These are phyloP conservation scores for Prosopocoilus inquinatus DNA, from an alignment of 2,888 invertebrate species.

Conservation along the genomic window DNA sequence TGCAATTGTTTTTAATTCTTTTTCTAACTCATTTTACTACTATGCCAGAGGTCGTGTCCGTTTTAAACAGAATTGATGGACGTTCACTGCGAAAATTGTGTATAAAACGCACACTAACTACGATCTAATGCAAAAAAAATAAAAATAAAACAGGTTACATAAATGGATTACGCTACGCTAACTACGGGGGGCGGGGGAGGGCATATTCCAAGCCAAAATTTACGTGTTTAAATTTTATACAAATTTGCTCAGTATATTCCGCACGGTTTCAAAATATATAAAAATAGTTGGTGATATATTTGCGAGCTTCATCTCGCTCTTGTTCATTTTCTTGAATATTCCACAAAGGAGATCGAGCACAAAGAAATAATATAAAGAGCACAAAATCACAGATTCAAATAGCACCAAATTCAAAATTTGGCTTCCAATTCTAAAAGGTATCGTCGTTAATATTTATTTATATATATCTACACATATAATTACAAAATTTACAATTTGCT, in stretches of 20 bases:
- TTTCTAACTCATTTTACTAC: background rate
- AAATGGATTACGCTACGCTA: no score
- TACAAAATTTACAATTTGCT: slow-evolving; percentile 32
- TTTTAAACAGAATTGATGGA: no score
- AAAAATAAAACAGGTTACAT: no score
- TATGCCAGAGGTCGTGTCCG: no score
- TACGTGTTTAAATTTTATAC: slow-evolving; percentile 14
- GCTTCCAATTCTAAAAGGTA: slow-evolving; percentile 36
- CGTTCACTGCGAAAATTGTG: no score
- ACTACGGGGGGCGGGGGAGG: no score
- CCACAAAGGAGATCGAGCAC: slow-evolving; percentile 18
- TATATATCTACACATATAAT: slow-evolving; percentile 28
- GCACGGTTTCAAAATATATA: slow-evolving; percentile 19
- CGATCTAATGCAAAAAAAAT: no score
- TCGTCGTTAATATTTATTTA: slow-evolving; percentile 28
- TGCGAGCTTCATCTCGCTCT: slow-evolving; percentile 21
- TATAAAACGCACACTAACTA: no score
- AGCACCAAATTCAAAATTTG: slow-evolving; percentile 52
- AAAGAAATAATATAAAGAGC: slow-evolving; percentile 31
- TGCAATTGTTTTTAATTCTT: slow-evolving; percentile 22
- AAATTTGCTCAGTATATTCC: slow-evolving; percentile 21
- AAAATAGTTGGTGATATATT: slow-evolving; percentile 30
- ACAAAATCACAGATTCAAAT: slow-evolving; percentile 50
- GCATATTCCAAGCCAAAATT: background rate
- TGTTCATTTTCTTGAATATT: no score